Evolutionary conservation across 1,140 invertebrate species (phyloP), one percentile per base, ranked within the genome.

Genomic region (Macrobrachium rosenbergii): DNA sequence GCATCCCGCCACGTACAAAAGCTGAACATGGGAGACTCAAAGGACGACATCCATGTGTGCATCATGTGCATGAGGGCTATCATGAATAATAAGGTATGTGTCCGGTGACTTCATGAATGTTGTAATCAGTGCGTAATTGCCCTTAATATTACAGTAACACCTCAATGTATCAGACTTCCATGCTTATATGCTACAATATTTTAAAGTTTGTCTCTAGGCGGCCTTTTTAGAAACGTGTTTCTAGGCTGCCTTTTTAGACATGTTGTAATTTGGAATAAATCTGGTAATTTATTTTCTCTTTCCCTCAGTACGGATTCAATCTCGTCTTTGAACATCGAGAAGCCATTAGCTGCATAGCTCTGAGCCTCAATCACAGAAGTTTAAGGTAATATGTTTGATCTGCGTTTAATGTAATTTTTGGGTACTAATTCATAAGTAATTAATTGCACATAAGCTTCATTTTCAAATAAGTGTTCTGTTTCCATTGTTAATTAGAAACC

Each of bases 1-100:
- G 94, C 96, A 83, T 96, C 96, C 5, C 93, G 96, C 83, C 96
- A 98, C 92, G 96, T 97, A 14, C 96, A 96, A 28, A 95, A 96
- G 91, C 93, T 99, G 58, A 99, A 99, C 92, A 99, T 99, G 97
- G 99, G 98, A 64, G 97, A 99, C 90, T 96, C 97, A 64, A 97
- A 98, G 89, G 98, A 99, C 92, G 99, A 99, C 92, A 98, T 99
- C 90, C 99, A 99, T 93, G 97, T 99, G 81, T 99, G 98, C 93
- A 99, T 99, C 90, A 97, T 99, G 95, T 99, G 98, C 93, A 95
- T 99, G 93, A 94, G 99, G 58, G 98, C 99, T 79, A 99, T 99
- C 90, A 99, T 99, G 98, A 99, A 99, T 93, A 99, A 99, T 92
- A 99, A 99, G 94, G 97, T 97, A 93, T 91, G 78, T 5, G 17